Conservation (phyloP, 2,113 vertebrate species). For the Gasterosteus nipponicus region DNA sequence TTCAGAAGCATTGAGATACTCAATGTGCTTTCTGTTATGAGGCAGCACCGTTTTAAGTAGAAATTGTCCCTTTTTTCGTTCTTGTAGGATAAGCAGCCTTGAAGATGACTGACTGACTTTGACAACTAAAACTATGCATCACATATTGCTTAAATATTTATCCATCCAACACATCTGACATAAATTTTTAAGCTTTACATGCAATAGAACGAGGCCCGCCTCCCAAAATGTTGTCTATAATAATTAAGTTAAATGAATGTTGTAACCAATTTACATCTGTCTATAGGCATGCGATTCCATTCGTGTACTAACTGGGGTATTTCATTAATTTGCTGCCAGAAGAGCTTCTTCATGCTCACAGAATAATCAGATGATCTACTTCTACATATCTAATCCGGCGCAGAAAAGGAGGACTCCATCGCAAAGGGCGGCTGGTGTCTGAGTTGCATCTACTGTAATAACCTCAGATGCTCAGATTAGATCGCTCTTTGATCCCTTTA, state of each 20-base stretch:
- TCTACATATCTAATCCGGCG: constrained; percentile 50
- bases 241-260: constrained; percentile 14
- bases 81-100: background rate
- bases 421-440: constrained; percentile 33
- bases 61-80: background rate
- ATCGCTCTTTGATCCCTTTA: constrained; percentile 55
- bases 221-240: constrained; percentile 11
- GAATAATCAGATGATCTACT: constrained; percentile 56
- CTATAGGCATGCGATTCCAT: constrained; percentile 18
- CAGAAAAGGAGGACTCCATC: constrained; percentile 32
- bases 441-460: constrained; percentile 49
- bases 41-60: constrained; percentile 25
- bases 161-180: background rate
- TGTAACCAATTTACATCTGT: constrained; percentile 27
- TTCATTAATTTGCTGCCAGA: constrained; percentile 45
- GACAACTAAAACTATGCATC: background rate
- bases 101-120: too few species aligned
- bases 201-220: background rate
- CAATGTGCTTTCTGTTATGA: constrained; percentile 25
- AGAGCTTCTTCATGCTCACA: constrained; percentile 42
- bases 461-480: constrained; percentile 48
- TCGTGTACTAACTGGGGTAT: constrained; percentile 43
- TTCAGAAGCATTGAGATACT: background rate
- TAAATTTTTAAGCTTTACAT: constrained; percentile 2
- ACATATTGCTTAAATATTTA: background rate